Evolutionary conservation across 2,888 invertebrate species (phyloP).

Genomic region (Heteromyza rotundicornis): DNA sequence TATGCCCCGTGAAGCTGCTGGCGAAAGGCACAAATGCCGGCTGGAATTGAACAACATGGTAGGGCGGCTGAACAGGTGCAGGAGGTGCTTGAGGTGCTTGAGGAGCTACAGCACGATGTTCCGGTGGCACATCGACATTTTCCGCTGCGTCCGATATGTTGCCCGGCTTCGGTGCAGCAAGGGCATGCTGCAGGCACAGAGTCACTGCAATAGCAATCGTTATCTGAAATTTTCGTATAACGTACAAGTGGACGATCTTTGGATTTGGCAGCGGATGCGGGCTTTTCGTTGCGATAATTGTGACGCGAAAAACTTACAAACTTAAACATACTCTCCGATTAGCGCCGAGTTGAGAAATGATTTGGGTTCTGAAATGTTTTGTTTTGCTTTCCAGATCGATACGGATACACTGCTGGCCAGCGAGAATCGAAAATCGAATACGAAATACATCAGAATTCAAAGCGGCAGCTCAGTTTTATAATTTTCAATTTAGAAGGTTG

Average conservation of each 20-base stretch:
- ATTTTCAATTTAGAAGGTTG: slow-evolving; percentile 14
- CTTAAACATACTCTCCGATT: slow-evolving; percentile 55
- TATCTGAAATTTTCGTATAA: slow-evolving; percentile 42
- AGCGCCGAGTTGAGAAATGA: no score
- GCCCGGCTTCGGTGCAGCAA: slow-evolving; percentile 28
- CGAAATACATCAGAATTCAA: slow-evolving; percentile 41
- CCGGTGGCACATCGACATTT: slow-evolving; percentile 41
- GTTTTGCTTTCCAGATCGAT: no score
- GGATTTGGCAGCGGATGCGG: slow-evolving; percentile 16
- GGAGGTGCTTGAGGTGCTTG: slow-evolving; percentile 29
- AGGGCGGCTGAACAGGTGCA: slow-evolving; percentile 36
- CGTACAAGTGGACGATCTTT: slow-evolving; percentile 25
- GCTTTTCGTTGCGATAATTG: slow-evolving; percentile 16
- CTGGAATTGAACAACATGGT: slow-evolving; percentile 41
- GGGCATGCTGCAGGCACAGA: background rate
- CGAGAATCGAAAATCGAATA: slow-evolving; percentile 23
- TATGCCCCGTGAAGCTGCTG: slow-evolving; percentile 39
- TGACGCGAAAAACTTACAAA: slow-evolving; percentile 47
- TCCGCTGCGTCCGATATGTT: slow-evolving; percentile 44
- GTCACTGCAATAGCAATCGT: slow-evolving; percentile 33
- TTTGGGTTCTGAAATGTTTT: no score
- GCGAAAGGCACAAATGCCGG: slow-evolving; percentile 65
- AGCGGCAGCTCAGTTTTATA: slow-evolving; percentile 44
- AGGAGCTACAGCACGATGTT: slow-evolving; percentile 37
- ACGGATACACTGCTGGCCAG: no score